Conservation (phyloP, 2,113 vertebrate genomes). For the Ptyas mucosa region DNA sequence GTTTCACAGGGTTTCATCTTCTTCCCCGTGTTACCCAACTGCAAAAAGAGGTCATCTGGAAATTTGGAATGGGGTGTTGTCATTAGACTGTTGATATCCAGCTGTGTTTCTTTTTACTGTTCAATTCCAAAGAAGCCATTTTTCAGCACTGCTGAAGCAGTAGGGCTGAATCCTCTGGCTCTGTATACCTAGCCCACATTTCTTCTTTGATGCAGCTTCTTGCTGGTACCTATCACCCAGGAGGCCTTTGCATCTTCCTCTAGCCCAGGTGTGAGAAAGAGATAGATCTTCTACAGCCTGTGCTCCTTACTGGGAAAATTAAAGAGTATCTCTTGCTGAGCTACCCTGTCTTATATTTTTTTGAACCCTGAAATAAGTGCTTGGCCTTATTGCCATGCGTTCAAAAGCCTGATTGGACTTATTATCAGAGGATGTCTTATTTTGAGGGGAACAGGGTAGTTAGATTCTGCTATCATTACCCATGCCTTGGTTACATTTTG, state of each 20-base stretch:
- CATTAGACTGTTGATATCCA: not conserved
- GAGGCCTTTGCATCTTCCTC: not conserved
- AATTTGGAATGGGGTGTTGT: not conserved
- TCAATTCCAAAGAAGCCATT: not conserved
- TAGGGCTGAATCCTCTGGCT: not conserved
- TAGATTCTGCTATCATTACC: not conserved
- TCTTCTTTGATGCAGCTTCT: not conserved
- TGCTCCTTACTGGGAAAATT: not conserved
- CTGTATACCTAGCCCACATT: not conserved
- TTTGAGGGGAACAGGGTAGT: too few species aligned
- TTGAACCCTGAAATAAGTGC: too few species aligned
- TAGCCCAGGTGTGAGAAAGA: not conserved
- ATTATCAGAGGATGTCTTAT: too few species aligned
- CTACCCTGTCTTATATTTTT: too few species aligned
- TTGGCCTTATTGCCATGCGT: too few species aligned
- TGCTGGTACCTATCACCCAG: not conserved
- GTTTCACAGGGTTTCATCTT: not conserved
- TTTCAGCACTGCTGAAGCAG: not conserved
- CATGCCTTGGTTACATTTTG: not conserved
- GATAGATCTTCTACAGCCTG: not conserved
- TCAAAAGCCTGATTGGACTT: too few species aligned
- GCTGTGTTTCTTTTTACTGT: not conserved
- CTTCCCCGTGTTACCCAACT: not conserved
- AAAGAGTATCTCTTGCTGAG: not conserved
- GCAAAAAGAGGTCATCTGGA: not conserved